Evolutionary conservation across 37 sponge, comb jelly and placozoan genomes (phyloP), one percentile per base, ranked within the genome.

Genomic region (Halichondria panicea): DNA sequence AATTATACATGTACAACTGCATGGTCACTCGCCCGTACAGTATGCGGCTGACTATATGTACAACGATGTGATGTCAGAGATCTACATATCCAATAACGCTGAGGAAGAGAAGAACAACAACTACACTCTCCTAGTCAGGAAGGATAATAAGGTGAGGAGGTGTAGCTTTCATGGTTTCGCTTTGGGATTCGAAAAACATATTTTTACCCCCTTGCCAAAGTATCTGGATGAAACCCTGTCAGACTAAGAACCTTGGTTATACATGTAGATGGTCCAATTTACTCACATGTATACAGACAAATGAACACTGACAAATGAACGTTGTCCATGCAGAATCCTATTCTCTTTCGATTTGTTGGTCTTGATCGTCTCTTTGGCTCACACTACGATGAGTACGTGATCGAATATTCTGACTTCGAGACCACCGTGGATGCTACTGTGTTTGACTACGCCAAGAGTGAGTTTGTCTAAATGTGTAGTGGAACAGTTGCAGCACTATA

Each of bases 291-390:
- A n/a, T n/a, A n/a, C n/a, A n/a, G n/a, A n/a, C n/a, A n/a, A n/a
- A n/a, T n/a, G n/a, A n/a, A n/a, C n/a, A n/a, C n/a, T n/a, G n/a
- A n/a, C n/a, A n/a, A n/a, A n/a, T n/a, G n/a, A n/a, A n/a, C n/a
- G n/a, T n/a, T n/a, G n/a, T n/a, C n/a, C n/a, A n/a, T n/a, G n/a
- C 30, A 71, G 42, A 8, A 44, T 5, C 96, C 96, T 5, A 39
- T 85, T 4, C 4, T 71, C 6, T 72, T 91, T 37, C 43, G 76
- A 24, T 95, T 95, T 50, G 40, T 85, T 40, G 97, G 97, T 13
- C 93, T 79, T 41, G 97, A 96, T 53, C 55, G 72, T 6, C 81
- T 96, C 46, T 79, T 96, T 43, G 97, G 97, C 0, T 96, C 97
- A 1, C 97, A 96, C 59, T 96, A 96, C 45, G 97, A 96, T 55